Evolutionary conservation across 2,113 vertebrate species (phyloP), one percentile per base, ranked within the genome.

Genomic region (Phalacrocorax carbo): DNA sequence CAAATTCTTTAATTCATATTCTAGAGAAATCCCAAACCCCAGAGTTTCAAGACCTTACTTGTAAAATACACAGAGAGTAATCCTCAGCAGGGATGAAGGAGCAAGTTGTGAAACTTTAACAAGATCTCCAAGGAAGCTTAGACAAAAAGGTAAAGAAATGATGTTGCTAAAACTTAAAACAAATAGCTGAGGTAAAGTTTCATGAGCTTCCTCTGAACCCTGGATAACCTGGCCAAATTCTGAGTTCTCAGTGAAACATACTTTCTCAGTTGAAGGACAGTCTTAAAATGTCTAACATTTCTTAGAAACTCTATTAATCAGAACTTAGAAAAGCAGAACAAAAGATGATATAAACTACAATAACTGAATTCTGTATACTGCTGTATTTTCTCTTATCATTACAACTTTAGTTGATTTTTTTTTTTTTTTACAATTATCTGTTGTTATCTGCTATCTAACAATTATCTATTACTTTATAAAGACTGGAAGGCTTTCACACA

Each of bases 81-180:
- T 65, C 61, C 25, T 82, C 78, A 83, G 34, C 81, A 90, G 52
- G 40, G 52, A 82, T 46, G 51, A 93, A 86, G 51, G 18, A 81
- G 15, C 22, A 85, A 72, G 66, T 76, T 84, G 81, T 30, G 77
- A 91, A 93, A 95, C 57, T 82, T 91, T 92, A 97, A 95, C 78
- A 96, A 96, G 79, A 66, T 82, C 90, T 97, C 93, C 27, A 94
- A 79, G 96, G 95, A 97, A 97, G 52, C 65, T 92, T 87, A 69
- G 80, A 61, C 57, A 90, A 88, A 78, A 95, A 92, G 80, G 42
- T 85, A 96, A 96, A 91, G 64, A 94, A 87, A 82, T 2, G 0
- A n/a, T 55, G 29, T 34, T 79, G 25, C 27, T 91, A 91, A 73
- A 58, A 64, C 38, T 88, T 89, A 19, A 75, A 90, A 83, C 75